Base-by-base conservation (phyloP, 2,113 vertebrate species). In the Stegastes partitus region DNA sequence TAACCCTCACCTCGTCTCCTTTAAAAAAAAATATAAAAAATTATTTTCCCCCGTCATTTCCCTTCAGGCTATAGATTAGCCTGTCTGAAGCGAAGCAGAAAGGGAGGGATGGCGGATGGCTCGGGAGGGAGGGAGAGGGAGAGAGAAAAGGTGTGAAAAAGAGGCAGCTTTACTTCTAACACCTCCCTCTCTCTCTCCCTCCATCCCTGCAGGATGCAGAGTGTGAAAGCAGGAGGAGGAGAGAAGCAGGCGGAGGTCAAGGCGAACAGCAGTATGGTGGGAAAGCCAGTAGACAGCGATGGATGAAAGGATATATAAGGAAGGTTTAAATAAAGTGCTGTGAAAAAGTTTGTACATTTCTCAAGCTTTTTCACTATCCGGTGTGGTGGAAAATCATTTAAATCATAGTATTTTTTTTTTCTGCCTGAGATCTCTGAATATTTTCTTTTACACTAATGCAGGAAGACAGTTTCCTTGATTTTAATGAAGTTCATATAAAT, bases 211-310 rank as follows among this genome's bases (percentile, higher is more conserved):
- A 87, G 81, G 85, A 90, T 45, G 73, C 69, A 66, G 78, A 86
- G 93, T 93, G 93, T 93, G 93, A 93, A 91, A 79, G 80, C 85
- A 84, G 66, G 79, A 73, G 68, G 86, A 85, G 86, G 83, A 85
- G 81, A 74, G 79, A 79, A 73, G 78, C 83, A 68, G 88, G 79
- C 66, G 81, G 80, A 87, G 85, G 88, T 92, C 89, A 84, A 68
- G 74, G 78, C 67, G 21, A 77, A 47, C 83, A 59, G 71, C 81
- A 66, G 77, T n/a, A 19, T 19, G 59, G 83, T 44, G 84, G 65
- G 49, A 54, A 59, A 82, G 59, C 53, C 74, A 69, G 80, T 37
- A 85, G 77, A 72, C 64, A 16, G 59, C 31, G 39, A 83, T 28
- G 57, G 79, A 83, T 58, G 65, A 44, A 31, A 34, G 55, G 69